These are phyloP conservation scores for Clarias pachynema DNA, from an alignment of 2,797 vertebrate species.

Conservation along the genomic window DNA sequence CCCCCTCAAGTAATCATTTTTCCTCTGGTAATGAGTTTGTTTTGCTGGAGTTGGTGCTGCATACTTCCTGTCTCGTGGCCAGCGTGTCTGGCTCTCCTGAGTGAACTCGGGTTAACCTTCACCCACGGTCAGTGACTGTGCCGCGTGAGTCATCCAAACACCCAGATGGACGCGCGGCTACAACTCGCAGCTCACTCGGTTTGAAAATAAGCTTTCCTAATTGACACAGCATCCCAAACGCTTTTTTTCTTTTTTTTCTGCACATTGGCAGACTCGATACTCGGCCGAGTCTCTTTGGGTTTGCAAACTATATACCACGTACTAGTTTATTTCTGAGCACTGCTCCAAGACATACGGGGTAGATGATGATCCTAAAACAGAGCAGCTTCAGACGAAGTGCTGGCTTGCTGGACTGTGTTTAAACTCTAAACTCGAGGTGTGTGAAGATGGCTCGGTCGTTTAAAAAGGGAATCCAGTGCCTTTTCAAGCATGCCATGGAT, in stretches of 20 bases:
- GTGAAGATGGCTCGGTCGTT: conserved; percentile 25
- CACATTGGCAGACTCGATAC: conserved; percentile 33
- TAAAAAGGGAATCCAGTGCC: conserved; percentile 28
- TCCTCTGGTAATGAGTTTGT: conserved; percentile 33
- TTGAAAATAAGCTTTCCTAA: neutral
- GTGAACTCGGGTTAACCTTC: conserved; percentile 53
- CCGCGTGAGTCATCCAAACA: conserved; percentile 12
- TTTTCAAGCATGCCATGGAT: conserved; percentile 38
- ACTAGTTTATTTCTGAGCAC: conserved; percentile 23
- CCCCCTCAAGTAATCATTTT: conserved; percentile 6
- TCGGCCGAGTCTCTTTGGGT: conserved; percentile 29
- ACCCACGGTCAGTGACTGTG: conserved; percentile 30
- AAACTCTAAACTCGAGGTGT: conserved; percentile 42
- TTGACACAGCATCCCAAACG: conserved; percentile 9
- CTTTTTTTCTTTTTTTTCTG: conserved; percentile 35
- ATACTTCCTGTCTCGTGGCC: conserved; percentile 33
- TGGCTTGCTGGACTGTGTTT: conserved; percentile 46
- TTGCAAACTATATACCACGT: conserved; percentile 16
- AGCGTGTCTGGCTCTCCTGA: conserved; percentile 28
- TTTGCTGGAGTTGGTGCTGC: conserved; percentile 31
- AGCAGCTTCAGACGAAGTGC: conserved; percentile 12
- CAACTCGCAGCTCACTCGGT: conserved; percentile 2
- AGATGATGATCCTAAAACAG: conserved; percentile 19
- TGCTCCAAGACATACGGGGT: conserved; percentile 12
- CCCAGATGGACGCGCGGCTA: neutral